These are phyloP conservation scores for Meloe dianella DNA, from an alignment of 2,888 invertebrate species.

Conservation along the genomic window DNA sequence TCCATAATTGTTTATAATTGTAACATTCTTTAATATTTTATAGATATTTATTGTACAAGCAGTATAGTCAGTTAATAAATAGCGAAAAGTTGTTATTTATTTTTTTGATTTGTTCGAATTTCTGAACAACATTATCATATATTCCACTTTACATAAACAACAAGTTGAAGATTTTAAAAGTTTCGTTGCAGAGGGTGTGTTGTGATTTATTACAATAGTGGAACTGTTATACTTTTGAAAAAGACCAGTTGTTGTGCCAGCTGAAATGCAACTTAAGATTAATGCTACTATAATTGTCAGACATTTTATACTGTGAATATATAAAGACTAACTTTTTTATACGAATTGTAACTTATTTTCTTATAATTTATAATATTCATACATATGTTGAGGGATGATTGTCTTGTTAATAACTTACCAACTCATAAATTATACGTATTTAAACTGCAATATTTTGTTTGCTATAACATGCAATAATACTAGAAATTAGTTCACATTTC, in stretches of 20 bases:
- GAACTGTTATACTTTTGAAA: conserved; percentile 27
- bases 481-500: conserved; percentile 5
- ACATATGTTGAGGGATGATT: background rate
- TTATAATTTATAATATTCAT: background rate
- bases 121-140: background rate
- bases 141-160: background rate
- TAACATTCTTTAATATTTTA: no score
- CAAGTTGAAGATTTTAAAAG: background rate
- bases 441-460: conserved; percentile 1
- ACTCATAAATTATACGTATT: background rate
- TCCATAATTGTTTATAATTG: no score
- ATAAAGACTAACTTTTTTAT: conserved; percentile 1
- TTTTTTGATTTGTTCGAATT: background rate
- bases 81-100: no score
- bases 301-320: conserved; percentile 26
- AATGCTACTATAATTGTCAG: conserved; percentile 37
- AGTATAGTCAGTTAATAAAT: no score
- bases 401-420: background rate
- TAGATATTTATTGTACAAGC: no score
- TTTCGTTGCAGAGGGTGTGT: background rate
- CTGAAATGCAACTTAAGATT: conserved; percentile 36
- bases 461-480: conserved; percentile 1
- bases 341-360: background rate
- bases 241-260: conserved; percentile 32
- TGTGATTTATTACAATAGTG: conserved; percentile 32